Base-by-base conservation (phyloP, 2,888 invertebrate species). In the Aspidapion aeneum region DNA sequence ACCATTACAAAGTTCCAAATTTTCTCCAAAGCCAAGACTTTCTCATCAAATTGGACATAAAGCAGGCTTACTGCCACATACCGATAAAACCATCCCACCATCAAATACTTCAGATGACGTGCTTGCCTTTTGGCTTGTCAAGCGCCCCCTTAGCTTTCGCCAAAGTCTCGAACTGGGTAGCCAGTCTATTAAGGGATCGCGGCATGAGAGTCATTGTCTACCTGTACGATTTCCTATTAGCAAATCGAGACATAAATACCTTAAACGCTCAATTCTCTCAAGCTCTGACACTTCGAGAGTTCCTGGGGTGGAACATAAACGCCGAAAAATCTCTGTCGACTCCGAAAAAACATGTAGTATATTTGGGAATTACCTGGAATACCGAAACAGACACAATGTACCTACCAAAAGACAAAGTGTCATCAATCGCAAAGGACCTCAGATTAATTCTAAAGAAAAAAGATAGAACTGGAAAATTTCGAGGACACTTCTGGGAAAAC, bases 161-260 rank as follows among this genome's bases (percentile, higher is more conserved):
- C n/a, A 58, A 56, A 19, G 18, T 66, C 9, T 55, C 66, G n/a
- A 68, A 66, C 54, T 68, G 63, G 65, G 17, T 65, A 2, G 68
- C 66, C 18, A 17, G 49, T 18, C 51, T 51, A 16, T 60, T 67
- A 7, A 18, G 67, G 22, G 16, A 54, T 9, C 22, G 20, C 18
- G 64, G 64, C 7, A 60, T 68, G n/a, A 51, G 67, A 56, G 57
- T 68, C 7, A 58, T 68, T n/a, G 65, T 67, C 9, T 67, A 67
- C 55, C 58, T 66, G 16, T 67, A 69, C 65, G 67, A 69, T 55
- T 68, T 68, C 21, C 57, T 69, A 19, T 22, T 68, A 19, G 63
- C 55, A 7, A 20, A 63, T 49, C 68, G 66, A 58, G 48, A 60
- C 52, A 56, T 17, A 2, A 2, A 35, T 16, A 7, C 1, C 20